Evolutionary conservation across 2,113 vertebrate genomes (phyloP).

Genomic region (Pleuronectes platessa): DNA sequence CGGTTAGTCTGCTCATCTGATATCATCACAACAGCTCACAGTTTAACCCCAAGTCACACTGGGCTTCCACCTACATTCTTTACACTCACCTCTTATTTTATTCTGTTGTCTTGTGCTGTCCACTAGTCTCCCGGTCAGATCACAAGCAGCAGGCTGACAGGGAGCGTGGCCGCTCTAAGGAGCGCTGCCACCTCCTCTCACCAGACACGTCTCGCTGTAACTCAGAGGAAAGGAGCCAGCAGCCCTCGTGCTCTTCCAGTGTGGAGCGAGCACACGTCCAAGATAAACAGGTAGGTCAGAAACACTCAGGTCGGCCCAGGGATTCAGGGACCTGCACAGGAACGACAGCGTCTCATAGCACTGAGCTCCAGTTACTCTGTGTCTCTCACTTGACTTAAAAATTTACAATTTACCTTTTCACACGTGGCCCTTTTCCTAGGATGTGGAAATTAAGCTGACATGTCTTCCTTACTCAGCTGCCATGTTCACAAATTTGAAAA

Average conservation of each 20-base stretch:
- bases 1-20: slow-evolving; percentile 70
- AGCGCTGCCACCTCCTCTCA: slow-evolving; percentile 93
- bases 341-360: not conserved
- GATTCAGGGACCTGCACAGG: not conserved
- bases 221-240: slow-evolving; percentile 90
- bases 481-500: too few species aligned
- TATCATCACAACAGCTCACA: not conserved
- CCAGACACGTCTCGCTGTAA: slow-evolving; percentile 92
- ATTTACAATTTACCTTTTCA: too few species aligned
- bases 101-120: not conserved
- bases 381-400: too few species aligned
- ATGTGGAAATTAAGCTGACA: too few species aligned
- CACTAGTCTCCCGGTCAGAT: slow-evolving; percentile 90
- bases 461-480: too few species aligned
- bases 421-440: too few species aligned
- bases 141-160: slow-evolving; percentile 87
- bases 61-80: not conserved
- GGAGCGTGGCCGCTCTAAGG: slow-evolving; percentile 93
- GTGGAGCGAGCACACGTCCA: slow-evolving; percentile 84
- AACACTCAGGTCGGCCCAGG: not conserved
- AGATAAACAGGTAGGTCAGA: slow-evolving; percentile 85
- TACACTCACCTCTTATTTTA: not conserved
- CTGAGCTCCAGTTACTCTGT: too few species aligned
- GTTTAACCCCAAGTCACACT: not conserved
- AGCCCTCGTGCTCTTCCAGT: slow-evolving; percentile 91